Conservation (phyloP, 2,113 vertebrate species). For the Cynoglossus semilaevis region DNA sequence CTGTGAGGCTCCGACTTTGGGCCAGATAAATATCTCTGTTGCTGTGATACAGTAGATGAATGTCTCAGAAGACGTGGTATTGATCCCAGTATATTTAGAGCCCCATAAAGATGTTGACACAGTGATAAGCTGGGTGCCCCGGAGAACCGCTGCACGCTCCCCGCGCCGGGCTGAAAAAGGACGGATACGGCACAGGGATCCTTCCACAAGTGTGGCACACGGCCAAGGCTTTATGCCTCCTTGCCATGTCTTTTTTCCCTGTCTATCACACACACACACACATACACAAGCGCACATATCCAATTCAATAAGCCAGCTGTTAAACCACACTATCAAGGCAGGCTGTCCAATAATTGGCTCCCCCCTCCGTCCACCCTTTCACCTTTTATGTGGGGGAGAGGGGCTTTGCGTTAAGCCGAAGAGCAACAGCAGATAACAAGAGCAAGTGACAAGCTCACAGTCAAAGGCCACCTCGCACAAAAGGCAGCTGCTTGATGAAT, state of each 20-base stretch:
- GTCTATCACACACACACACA: constrained; percentile 14
- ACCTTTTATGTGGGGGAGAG: constrained; percentile 61
- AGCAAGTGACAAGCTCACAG: constrained; percentile 78
- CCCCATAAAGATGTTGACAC: constrained; percentile 72
- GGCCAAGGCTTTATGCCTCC: constrained; percentile 47
- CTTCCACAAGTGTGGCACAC: constrained; percentile 46
- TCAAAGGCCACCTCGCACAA: constrained; percentile 78
- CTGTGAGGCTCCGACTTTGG: constrained; percentile 4
- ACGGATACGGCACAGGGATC: constrained; percentile 29
- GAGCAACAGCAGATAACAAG: constrained; percentile 78
- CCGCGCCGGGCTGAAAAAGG: constrained; percentile 28
- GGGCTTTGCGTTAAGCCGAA: constrained; percentile 60
- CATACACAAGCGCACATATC: constrained; percentile 34
- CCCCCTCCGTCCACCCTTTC: constrained; percentile 52
- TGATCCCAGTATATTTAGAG: constrained; percentile 70
- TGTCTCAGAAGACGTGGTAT: constrained; percentile 56
- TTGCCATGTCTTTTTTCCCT: constrained; percentile 39
- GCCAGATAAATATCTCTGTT: constrained; percentile 53
- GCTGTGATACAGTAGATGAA: constrained; percentile 65
- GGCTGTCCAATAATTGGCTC: constrained; percentile 78
- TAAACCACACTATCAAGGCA: constrained; percentile 79
- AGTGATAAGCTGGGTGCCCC: constrained; percentile 60
- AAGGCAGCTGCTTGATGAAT: constrained; percentile 77
- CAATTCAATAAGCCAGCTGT: constrained; percentile 76
- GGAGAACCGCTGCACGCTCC: constrained; percentile 43